Percentiles rank a stretch among this genome's conserved stretches.
These are phyloP conservation scores for Apodemus sylvaticus DNA, from an alignment of 2,113 vertebrate species.

Conservation along the genomic window DNA sequence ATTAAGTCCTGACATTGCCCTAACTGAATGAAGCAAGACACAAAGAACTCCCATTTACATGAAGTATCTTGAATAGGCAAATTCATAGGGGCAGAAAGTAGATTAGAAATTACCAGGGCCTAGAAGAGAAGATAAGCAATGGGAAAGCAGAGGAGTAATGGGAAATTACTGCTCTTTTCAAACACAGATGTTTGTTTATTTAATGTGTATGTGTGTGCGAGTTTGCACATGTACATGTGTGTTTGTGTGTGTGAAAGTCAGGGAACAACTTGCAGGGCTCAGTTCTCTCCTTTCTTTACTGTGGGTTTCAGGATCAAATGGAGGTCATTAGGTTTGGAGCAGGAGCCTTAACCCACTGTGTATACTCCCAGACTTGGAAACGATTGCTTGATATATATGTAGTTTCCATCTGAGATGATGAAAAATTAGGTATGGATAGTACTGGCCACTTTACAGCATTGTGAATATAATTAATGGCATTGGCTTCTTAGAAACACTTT, in stretches of 20 bases:
- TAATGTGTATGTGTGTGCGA: neutral
- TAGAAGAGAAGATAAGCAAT: neutral
- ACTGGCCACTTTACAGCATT: constrained; percentile 30
- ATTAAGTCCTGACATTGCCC: neutral
- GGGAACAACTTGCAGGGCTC: neutral
- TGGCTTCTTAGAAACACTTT: constrained; percentile 29
- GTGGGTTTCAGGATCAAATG: neutral
- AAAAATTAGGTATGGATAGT: constrained; percentile 25
- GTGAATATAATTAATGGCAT: neutral
- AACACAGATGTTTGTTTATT: neutral
- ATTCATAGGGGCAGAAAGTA: constrained; percentile 2
- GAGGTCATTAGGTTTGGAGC: neutral
- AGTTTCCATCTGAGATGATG: neutral
- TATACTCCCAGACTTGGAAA: neutral
- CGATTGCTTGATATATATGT: neutral
- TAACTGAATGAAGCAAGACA: constrained; percentile 30
- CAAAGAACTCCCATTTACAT: neutral
- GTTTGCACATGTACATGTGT: too few species aligned
- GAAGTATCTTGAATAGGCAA: constrained; percentile 42
- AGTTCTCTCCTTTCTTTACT: neutral
- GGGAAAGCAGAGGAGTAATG: neutral
- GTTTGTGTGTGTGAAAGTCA: neutral
- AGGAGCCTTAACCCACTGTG: neutral
- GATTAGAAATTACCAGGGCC: neutral
- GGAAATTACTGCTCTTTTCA: neutral